phyloP scores from a whole-genome alignment of 1,140 invertebrate species.

The Batillaria attramentaria region DNA sequence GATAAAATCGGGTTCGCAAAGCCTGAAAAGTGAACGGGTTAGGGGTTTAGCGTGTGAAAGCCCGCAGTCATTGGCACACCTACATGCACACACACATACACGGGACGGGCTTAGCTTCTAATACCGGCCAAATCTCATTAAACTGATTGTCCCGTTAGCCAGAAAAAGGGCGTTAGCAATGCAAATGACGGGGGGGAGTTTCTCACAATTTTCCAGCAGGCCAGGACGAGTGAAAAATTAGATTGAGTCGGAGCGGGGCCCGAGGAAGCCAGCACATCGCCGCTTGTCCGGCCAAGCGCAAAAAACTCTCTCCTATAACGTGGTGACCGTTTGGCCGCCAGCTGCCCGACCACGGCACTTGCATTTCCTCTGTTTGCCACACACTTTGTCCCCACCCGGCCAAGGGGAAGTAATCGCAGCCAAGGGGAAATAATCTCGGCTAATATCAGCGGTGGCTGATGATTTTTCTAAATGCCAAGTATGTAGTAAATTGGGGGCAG shows the following conservation, averaged over 20 bases:
- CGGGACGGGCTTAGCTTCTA: not conserved
- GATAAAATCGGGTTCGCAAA: not conserved
- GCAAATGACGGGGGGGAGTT: constrained; percentile 26
- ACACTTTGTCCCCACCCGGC: constrained; percentile 29
- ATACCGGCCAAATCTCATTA: constrained; percentile 12
- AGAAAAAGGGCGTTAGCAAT: constrained; percentile 21
- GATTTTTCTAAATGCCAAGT: constrained; percentile 32
- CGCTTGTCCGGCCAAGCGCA: constrained; percentile 20
- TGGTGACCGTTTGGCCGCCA: not conserved
- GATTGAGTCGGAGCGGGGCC: constrained; percentile 25
- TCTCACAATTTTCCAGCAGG: constrained; percentile 19
- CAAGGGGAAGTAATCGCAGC: constrained; percentile 33
- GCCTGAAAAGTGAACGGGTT: not conserved
- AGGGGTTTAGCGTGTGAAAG: too few relatives aligned
- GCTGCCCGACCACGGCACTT: not conserved
- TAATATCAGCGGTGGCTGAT: constrained; percentile 26
- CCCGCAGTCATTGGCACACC: not conserved
- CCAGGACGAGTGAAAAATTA: constrained; percentile 10
- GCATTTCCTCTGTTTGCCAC: constrained; percentile 31
- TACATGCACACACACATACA: not conserved
- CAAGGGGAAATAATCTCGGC: constrained; percentile 33
- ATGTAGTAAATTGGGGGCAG: constrained; percentile 29
- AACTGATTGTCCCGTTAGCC: not conserved
- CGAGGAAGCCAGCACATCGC: not conserved
- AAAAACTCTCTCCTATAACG: constrained; percentile 7